A percentile compares a stretch with the other conserved stretches of the same genome.
These are phyloP conservation scores for Hirtodrosophila duncani DNA, from an alignment of 2,888 invertebrate species.

Conservation along the genomic window DNA sequence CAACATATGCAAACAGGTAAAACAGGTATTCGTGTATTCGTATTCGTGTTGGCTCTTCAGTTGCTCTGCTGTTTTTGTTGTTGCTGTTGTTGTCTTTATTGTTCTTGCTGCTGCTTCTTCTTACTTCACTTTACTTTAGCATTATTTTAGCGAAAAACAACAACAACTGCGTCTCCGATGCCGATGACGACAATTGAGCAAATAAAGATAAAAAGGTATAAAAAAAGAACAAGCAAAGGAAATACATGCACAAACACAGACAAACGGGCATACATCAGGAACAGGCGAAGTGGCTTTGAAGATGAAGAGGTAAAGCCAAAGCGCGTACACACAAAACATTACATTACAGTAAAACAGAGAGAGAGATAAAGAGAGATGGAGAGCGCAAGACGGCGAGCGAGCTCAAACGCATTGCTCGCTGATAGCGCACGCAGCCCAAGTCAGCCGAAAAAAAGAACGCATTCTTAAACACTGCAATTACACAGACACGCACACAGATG, in stretches of 20 bases:
- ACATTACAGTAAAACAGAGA: slow-evolving; percentile 6
- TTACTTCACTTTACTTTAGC: slow-evolving; percentile 66
- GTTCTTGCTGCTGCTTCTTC: slow-evolving; percentile 42
- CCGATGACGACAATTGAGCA: slow-evolving; percentile 66
- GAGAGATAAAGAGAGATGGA: slow-evolving; percentile 5
- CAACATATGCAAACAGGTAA: slow-evolving; percentile 78
- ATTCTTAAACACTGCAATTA: slow-evolving; percentile 72
- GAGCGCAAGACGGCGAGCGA: not conserved
- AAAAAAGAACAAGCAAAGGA: slow-evolving; percentile 16
- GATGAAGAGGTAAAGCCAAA: slow-evolving; percentile 25
- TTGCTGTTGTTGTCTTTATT: slow-evolving; percentile 10
- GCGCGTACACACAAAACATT: slow-evolving; percentile 16
- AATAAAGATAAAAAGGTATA: slow-evolving; percentile 56
- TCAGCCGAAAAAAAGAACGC: too few species aligned
- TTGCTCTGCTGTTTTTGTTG: slow-evolving; percentile 6
- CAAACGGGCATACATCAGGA: slow-evolving; percentile 15
- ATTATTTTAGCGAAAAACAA: slow-evolving; percentile 65
- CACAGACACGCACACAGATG: slow-evolving; percentile 35
- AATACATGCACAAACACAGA: slow-evolving; percentile 4
- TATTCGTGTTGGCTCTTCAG: slow-evolving; percentile 40
- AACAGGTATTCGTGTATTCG: slow-evolving; percentile 76
- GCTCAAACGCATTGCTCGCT: slow-evolving; percentile 24
- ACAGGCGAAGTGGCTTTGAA: too few species aligned
- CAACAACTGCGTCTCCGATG: slow-evolving; percentile 31
- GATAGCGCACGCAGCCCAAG: slow-evolving; percentile 22